These are phyloP conservation scores for Thunnus albacares DNA, from an alignment of 2,797 vertebrate genomes.

Conservation along the genomic window DNA sequence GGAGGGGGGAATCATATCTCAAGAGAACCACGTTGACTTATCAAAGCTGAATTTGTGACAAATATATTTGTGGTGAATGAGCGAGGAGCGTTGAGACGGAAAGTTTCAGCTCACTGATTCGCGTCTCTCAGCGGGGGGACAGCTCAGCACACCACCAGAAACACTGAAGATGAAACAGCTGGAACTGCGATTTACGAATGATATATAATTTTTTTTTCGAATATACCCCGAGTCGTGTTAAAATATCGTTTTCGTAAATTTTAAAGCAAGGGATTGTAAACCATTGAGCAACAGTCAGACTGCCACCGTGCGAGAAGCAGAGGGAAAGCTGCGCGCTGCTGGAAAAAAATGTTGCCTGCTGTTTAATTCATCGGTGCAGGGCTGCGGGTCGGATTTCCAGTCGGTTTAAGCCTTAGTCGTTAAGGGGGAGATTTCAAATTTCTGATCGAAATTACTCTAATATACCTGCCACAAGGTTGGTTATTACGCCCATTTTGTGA, in stretches of 20 bases:
- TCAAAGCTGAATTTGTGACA: constrained; percentile 6
- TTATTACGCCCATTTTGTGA: constrained; percentile 4
- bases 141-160: not conserved
- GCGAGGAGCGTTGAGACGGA: constrained; percentile 50
- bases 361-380: constrained; percentile 51
- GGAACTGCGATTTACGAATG: not conserved
- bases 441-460: not conserved
- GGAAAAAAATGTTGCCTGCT: constrained; percentile 31
- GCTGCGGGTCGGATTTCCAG: constrained; percentile 41
- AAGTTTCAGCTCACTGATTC: constrained; percentile 72
- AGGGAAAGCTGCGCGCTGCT: constrained; percentile 56
- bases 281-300: constrained; percentile 60
- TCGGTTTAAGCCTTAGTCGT: constrained; percentile 27
- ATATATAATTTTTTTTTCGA: not conserved
- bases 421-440: not conserved
- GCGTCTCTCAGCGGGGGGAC: constrained; percentile 13
- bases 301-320: constrained; percentile 75
- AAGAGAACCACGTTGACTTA: not conserved
- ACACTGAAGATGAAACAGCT: not conserved
- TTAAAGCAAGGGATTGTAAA: not conserved
- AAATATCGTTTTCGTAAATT: constrained; percentile 17
- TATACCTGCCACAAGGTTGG: not conserved
- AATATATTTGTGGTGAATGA: constrained; percentile 15
- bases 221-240: not conserved
- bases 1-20: not conserved